Conservation (phyloP, 1,140 invertebrate species). For the Acromyrmex heyeri region DNA sequence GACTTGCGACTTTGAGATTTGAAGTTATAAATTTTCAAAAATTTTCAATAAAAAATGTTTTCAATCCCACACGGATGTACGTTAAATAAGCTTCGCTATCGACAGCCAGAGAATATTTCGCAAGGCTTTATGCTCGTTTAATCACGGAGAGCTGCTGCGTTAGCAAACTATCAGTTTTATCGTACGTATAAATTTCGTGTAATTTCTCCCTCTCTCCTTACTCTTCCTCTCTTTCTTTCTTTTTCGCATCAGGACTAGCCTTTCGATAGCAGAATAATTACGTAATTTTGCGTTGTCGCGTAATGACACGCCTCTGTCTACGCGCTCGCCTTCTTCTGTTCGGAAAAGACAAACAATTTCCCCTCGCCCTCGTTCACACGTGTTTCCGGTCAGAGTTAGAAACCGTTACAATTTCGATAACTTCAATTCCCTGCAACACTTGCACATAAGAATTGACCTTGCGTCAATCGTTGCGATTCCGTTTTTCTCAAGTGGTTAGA, state of each 20-base stretch:
- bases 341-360: constrained; percentile 32
- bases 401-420: constrained; percentile 23
- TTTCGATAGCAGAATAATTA: constrained; percentile 43
- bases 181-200: constrained; percentile 26
- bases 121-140: background rate
- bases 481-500: background rate
- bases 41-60: no score
- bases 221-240: background rate
- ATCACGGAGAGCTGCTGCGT: background rate
- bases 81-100: constrained; percentile 17
- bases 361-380: background rate
- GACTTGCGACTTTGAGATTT: background rate
- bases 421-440: background rate
- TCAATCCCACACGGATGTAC: background rate
- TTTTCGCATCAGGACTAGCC: background rate
- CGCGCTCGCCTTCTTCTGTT: background rate
- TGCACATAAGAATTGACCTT: constrained; percentile 23
- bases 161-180: constrained; percentile 24
- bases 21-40: background rate
- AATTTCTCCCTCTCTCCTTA: background rate
- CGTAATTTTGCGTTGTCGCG: constrained; percentile 26
- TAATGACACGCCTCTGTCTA: constrained; percentile 17
- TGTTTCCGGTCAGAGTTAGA: background rate
- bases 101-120: constrained; percentile 28
- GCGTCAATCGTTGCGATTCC: background rate